Evolutionary conservation across 2,797 vertebrate species (phyloP).

Genomic region (Staurois parvus): DNA sequence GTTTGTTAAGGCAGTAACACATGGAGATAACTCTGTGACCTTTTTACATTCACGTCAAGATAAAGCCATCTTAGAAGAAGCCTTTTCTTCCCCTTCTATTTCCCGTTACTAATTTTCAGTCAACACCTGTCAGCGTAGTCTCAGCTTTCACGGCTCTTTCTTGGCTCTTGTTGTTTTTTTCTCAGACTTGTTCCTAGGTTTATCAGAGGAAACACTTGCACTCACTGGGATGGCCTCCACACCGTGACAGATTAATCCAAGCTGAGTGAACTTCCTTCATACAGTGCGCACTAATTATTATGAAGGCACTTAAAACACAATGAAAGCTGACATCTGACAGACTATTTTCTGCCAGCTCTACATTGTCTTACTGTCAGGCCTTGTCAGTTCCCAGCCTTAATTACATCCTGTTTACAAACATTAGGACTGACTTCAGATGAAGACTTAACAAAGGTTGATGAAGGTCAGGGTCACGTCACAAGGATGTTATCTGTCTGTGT

Average conservation of each 20-base stretch:
- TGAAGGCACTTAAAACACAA: slow-evolving; percentile 92
- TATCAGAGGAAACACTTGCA: slow-evolving; percentile 99
- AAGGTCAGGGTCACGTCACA: slow-evolving; percentile 88
- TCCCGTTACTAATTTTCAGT: slow-evolving; percentile 89
- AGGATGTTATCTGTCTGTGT: slow-evolving; percentile 86
- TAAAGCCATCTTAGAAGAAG: slow-evolving; percentile 82
- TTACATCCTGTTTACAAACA: slow-evolving; percentile 99
- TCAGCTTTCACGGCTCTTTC: slow-evolving; percentile 71
- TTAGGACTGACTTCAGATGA: slow-evolving; percentile 85
- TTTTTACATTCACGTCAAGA: slow-evolving; percentile 72
- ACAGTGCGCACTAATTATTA: slow-evolving; percentile 98
- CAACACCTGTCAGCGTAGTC: slow-evolving; percentile 89
- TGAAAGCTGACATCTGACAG: slow-evolving; percentile 93
- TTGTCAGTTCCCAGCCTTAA: slow-evolving; percentile 91
- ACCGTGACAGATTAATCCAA: slow-evolving; percentile 96
- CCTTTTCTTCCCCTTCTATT: slow-evolving; percentile 69
- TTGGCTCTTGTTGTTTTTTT: slow-evolving; percentile 69
- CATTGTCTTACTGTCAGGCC: slow-evolving; percentile 89
- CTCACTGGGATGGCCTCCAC: slow-evolving; percentile 93
- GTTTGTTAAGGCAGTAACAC: slow-evolving; percentile 55
- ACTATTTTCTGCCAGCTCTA: slow-evolving; percentile 79
- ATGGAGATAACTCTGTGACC: slow-evolving; percentile 74
- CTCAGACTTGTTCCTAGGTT: slow-evolving; percentile 81
- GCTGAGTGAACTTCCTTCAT: slow-evolving; percentile 96
- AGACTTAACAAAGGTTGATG: slow-evolving; percentile 84